Evolutionary conservation across 2,888 invertebrate species (phyloP), one percentile per base, ranked within the genome.

Genomic region (Marronus borbonicus): DNA sequence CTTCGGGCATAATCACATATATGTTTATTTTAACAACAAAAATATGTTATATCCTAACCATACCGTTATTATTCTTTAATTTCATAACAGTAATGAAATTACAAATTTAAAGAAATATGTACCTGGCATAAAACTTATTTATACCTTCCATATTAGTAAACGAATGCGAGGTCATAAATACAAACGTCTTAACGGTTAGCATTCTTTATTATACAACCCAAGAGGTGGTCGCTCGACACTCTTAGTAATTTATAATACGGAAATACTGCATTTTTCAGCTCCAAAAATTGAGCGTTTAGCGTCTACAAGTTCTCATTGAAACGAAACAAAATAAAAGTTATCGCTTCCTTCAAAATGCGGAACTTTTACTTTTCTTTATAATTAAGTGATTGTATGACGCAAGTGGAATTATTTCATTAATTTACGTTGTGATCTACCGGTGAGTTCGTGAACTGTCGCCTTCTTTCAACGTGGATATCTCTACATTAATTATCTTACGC

Each of bases 381-480:
- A 72, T 72, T 72, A 72, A 72, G 58, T 72, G 72, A 39, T 60
- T 72, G 39, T n/a, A 72, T 72, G 60, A 39, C 58, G 39, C 58
- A 72, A 72, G 12, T 10, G 20, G 39, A 72, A 44, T 58, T 60
- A 72, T 69, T 72, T 72, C 60, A 44, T 72, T 72, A 44, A 60
- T 60, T 72, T 72, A 39, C n/a, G 39, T 72, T 60, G 24, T 24
- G 24, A 24, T 24, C 24, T 24, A 24, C 24, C 1, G 24, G 24
- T 24, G 24, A 1, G 24, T 24, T 24, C 24, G 24, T 24, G 24
- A 24, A 24, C 24, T 24, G 24, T 24, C 24, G 24, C 24, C 24
- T 1, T 24, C 24, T 24, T 24, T 24, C 24, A 24, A 24, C 2
- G 24, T 24, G 24, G 1, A 24, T 24, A 24, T 24, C 24, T 2